phyloP scores from a whole-genome alignment of 2,113 vertebrate genomes.

The Poecile atricapillus region DNA sequence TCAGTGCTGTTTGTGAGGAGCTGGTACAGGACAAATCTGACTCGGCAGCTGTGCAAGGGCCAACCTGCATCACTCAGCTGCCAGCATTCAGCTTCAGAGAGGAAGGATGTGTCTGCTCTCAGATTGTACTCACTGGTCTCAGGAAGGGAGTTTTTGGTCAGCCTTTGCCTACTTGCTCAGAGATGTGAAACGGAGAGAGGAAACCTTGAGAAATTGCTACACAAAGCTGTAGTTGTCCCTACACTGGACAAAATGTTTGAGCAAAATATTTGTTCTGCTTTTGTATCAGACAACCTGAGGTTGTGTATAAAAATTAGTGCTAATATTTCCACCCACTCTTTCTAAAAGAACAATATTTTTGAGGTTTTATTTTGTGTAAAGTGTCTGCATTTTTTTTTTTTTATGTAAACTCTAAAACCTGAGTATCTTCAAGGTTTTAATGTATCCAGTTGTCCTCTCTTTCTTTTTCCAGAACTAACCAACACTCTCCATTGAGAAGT shows the following conservation, averaged over 20 bases:
- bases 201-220: background rate
- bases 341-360: background rate
- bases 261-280: background rate
- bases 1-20: background rate
- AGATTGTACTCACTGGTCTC: background rate
- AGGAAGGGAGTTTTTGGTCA: background rate
- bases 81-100: background rate
- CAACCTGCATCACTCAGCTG: background rate
- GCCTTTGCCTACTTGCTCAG: background rate
- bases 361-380: background rate
- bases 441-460: background rate
- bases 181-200: fast-evolving
- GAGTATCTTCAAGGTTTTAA: background rate
- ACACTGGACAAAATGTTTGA: background rate
- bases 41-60: background rate
- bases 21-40: background rate
- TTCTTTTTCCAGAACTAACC: background rate
- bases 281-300: background rate
- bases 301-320: background rate
- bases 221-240: background rate
- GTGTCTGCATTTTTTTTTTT: background rate
- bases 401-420: background rate
- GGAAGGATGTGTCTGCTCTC: background rate
- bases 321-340: background rate
- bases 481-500: background rate